Conservation (phyloP, 1,140 invertebrate genomes). For the Trachelipus rathkii region DNA sequence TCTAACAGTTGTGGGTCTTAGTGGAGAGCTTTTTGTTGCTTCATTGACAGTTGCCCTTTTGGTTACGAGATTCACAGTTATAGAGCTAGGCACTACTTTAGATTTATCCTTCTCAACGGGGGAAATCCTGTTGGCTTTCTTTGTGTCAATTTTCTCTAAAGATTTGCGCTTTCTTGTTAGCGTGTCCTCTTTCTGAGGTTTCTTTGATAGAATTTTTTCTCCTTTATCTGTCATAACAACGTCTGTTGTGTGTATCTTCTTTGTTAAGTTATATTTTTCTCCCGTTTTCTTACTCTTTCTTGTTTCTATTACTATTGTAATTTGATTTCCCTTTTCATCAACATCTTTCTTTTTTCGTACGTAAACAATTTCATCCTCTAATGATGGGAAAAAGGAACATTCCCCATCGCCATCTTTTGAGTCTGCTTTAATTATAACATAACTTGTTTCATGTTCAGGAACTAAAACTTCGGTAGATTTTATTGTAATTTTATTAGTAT, state of each 20-base stretch:
- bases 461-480: slow-evolving; percentile 35
- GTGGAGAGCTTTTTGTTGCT: slow-evolving; percentile 28
- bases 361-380: slow-evolving; percentile 42
- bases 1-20: neutral
- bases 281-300: slow-evolving; percentile 37
- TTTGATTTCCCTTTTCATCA: slow-evolving; percentile 31
- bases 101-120: too few species aligned
- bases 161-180: slow-evolving; percentile 35
- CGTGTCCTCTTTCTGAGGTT: neutral
- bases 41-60: slow-evolving; percentile 41
- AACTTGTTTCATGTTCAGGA: slow-evolving; percentile 42
- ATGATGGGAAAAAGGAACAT: slow-evolving; percentile 36
- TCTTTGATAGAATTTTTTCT: slow-evolving; percentile 29
- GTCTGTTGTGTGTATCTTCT: slow-evolving; percentile 39
- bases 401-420: slow-evolving; percentile 27
- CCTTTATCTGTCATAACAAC: slow-evolving; percentile 40
- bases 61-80: neutral
- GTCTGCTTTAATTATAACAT: slow-evolving; percentile 41
- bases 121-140: too few species aligned
- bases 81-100: too few species aligned
- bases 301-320: slow-evolving; percentile 41
- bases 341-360: slow-evolving; percentile 37
- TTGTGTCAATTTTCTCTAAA: neutral
- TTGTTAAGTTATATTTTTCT: slow-evolving; percentile 43
- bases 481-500: slow-evolving; percentile 35